phyloP scores from a whole-genome alignment of 2,113 vertebrate genomes.

The Nycticryphes semicollaris region DNA sequence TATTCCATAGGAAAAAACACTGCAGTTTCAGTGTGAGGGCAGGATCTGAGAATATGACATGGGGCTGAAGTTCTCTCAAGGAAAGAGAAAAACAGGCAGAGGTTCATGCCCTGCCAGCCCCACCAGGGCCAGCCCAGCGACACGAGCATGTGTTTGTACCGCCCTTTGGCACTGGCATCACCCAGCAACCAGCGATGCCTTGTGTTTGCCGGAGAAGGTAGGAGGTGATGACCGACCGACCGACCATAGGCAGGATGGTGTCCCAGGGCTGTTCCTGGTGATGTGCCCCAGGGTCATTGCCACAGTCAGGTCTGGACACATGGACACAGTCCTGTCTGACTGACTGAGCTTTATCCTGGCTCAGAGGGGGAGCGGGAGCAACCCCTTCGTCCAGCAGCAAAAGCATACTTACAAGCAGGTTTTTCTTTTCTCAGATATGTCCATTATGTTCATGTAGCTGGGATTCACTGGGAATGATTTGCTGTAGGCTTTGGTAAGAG shows the following conservation, averaged over 20 bases:
- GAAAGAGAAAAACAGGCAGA: background rate
- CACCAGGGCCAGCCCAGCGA: background rate
- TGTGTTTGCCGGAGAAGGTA: background rate
- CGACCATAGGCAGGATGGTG: background rate
- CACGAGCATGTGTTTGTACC: constrained; percentile 4
- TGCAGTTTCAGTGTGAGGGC: background rate
- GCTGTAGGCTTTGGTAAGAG: background rate
- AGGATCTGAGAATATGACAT: fast-evolving
- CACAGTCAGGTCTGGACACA: fast-evolving
- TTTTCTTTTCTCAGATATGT: background rate
- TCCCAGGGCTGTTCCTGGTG: background rate
- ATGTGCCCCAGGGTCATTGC: no score
- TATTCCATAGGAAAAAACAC: background rate
- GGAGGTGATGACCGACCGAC: background rate
- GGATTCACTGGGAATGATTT: background rate
- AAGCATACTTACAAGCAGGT: background rate
- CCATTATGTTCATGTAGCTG: background rate
- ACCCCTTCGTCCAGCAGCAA: background rate
- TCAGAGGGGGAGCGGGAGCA: background rate
- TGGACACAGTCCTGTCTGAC: background rate
- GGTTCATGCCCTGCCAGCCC: background rate
- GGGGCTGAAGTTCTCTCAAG: background rate
- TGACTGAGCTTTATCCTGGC: background rate
- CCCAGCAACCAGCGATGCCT: background rate
- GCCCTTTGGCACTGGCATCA: background rate